These are phyloP conservation scores for Perithous albicinctus DNA, from an alignment of 2,888 invertebrate genomes.

Conservation along the genomic window DNA sequence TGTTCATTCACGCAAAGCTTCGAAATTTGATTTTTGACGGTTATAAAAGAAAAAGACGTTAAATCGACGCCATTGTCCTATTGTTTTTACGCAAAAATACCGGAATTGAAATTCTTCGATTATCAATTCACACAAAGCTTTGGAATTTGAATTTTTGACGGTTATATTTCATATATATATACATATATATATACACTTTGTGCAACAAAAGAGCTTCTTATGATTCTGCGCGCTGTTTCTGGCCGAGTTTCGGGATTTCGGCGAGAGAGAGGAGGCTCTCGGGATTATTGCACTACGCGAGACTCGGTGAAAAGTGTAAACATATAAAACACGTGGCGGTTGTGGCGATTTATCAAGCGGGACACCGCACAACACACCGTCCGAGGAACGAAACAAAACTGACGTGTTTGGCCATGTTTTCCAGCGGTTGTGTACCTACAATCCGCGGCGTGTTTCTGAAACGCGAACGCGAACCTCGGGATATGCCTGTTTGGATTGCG, in stretches of 20 bases:
- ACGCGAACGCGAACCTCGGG: slow-evolving; percentile 63
- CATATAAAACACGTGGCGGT: slow-evolving; percentile 1
- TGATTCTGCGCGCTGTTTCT: too few relatives aligned
- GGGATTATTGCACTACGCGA: not conserved
- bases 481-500: slow-evolving; percentile 71
- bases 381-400: slow-evolving; percentile 73
- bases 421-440: slow-evolving; percentile 67
- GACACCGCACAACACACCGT: slow-evolving; percentile 59
- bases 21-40: too few relatives aligned
- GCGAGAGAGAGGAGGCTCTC: not conserved
- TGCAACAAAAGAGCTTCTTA: not conserved
- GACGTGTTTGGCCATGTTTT: slow-evolving; percentile 72
- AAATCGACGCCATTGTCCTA: too few relatives aligned
- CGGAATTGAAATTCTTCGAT: too few relatives aligned
- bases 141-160: too few relatives aligned
- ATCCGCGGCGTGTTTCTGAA: slow-evolving; percentile 58
- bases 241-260: not conserved
- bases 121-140: too few relatives aligned
- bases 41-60: too few relatives aligned
- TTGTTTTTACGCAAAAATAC: too few relatives aligned
- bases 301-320: not conserved
- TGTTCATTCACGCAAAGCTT: too few relatives aligned
- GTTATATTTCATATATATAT: too few relatives aligned
- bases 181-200: not conserved
- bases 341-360: slow-evolving; percentile 28